Conservation (phyloP, 35 echinoderm and acorn worm species). For the Lytechinus pictus region DNA sequence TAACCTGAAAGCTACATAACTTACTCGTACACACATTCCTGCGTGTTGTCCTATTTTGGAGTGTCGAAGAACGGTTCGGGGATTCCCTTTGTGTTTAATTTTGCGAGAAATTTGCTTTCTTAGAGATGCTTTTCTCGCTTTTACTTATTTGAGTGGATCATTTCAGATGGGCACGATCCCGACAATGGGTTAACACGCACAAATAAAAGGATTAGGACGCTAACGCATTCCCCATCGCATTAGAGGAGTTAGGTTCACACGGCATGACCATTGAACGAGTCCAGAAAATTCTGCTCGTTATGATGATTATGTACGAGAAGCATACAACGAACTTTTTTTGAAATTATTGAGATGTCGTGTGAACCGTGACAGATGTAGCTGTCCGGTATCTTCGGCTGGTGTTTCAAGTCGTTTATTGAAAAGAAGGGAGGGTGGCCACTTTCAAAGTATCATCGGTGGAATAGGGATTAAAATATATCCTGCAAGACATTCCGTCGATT, state of each 20-base stretch:
- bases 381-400: neutral
- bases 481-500: neutral
- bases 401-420: neutral
- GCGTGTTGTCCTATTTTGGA: neutral
- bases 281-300: too few relatives aligned
- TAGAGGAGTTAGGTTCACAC: neutral
- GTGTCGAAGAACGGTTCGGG: neutral
- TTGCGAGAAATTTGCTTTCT: constrained; percentile 1
- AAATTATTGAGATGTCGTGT: too few relatives aligned
- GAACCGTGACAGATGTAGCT: neutral
- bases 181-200: neutral
- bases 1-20: neutral
- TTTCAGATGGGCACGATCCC: neutral
- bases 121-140: neutral
- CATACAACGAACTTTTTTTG: too few relatives aligned
- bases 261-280: too few relatives aligned
- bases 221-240: neutral
- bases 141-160: neutral
- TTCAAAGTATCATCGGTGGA: neutral
- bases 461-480: neutral
- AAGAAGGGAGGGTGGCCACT: neutral
- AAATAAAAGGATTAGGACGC: neutral
- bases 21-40: neutral
- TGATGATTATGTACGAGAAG: too few relatives aligned
- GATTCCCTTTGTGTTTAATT: neutral